Base-by-base conservation (phyloP, 1,140 invertebrate genomes). In the Psix sp. region DNA sequence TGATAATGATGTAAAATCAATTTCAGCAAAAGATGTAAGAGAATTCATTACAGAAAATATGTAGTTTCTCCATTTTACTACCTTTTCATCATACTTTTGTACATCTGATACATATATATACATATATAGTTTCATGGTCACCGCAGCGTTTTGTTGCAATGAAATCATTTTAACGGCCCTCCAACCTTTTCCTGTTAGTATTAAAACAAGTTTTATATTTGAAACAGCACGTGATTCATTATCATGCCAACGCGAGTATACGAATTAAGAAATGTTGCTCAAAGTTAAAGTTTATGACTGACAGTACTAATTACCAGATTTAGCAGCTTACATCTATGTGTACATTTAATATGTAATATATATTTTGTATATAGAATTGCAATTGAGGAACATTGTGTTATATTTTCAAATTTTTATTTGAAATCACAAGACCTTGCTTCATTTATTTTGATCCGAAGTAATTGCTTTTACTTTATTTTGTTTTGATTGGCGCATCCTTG, bases 191-290 rank as follows among this genome's bases (percentile, higher is more conserved):
- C 42, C 56, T 62, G 49, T 60, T 56, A 60, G 33, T 18, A 56
- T 62, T 56, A 54, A 60, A 62, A 29, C 49, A 4, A 39, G 24
- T 52, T 70, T 70, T 70, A 70, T 62, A 48, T 70, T 62, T 15
- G 40, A 35, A 56, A 14, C 31, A 35, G 46, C 65, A 46, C 56
- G 65, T 70, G 65, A 70, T 60, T 70, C 65, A 70, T 70, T 70
- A 70, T 52, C 48, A 59, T 57, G 43, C 36, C 45, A 57, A 29
- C 39, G 63, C 31, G 38, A 56, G 18, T 31, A 40, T 33, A 15
- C 43, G 31, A 49, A 45, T 14, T 31, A 36, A 52, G 43, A n/a
- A n/a, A n/a, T n/a, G n/a, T 57, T 26, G 59, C 38, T 15, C 38
- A 36, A 9, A 38, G 38, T 18, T 20, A 67, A 59, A 51, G 36